Evolutionary conservation across 2,797 vertebrate genomes (phyloP).

Genomic region (Typhlichthys eigenmanni): DNA sequence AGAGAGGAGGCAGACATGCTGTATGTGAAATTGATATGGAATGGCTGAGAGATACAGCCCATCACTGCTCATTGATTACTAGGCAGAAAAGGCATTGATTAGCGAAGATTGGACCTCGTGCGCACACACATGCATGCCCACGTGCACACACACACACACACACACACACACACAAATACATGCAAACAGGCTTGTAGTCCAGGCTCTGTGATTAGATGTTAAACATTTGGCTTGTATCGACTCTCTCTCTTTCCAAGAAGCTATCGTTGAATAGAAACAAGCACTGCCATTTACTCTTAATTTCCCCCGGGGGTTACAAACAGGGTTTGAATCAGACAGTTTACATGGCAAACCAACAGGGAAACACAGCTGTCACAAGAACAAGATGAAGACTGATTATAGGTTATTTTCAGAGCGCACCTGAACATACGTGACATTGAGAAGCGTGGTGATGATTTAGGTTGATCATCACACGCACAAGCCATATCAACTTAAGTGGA

Average conservation of each 20-base stretch:
- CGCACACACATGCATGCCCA: not conserved
- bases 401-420: no score
- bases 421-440: no score
- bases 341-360: not conserved
- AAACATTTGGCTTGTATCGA: slow-evolving; percentile 9
- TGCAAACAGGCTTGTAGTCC: not conserved
- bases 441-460: no score
- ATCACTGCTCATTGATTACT: slow-evolving; percentile 42
- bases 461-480: no score
- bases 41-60: slow-evolving; percentile 21
- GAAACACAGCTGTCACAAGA: not conserved
- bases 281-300: not conserved
- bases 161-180: no score
- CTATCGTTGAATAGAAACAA: slow-evolving; percentile 11
- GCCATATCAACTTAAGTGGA: no score
- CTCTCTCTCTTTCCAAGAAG: slow-evolving; percentile 4
- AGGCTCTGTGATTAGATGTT: slow-evolving; percentile 24
- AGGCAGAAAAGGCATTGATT: slow-evolving; percentile 27
- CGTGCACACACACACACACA: not conserved
- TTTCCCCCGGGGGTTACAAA: slow-evolving; percentile 15
- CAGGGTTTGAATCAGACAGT: no score
- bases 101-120: not conserved
- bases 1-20: not conserved
- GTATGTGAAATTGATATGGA: slow-evolving; percentile 12
- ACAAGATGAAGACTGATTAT: not conserved